Conservation (phyloP, 2,888 invertebrate genomes). For the Drosophila phalerata region DNA sequence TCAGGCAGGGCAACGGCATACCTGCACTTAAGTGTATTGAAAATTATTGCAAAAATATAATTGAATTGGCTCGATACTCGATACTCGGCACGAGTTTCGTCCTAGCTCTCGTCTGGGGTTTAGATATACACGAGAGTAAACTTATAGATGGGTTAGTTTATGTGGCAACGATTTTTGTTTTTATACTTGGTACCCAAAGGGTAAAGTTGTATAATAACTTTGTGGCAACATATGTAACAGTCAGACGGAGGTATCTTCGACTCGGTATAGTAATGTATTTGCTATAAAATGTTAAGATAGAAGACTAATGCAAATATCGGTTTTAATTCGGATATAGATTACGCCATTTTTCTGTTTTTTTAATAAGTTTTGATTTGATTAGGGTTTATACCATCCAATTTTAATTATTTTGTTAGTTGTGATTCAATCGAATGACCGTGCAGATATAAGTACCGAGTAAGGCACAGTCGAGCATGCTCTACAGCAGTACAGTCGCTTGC, state of each 20-base stretch:
- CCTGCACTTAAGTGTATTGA: conserved; percentile 83
- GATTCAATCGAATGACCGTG: neutral
- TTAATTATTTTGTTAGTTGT: neutral
- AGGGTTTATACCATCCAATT: too few species aligned
- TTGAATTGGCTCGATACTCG: conserved; percentile 75
- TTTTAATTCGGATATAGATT: too few species aligned
- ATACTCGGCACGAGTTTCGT: conserved; percentile 33
- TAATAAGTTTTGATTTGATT: too few species aligned
- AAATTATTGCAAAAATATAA: conserved; percentile 83
- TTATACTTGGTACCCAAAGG: neutral
- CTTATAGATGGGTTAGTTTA: conserved; percentile 48
- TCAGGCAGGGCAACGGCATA: conserved; percentile 23
- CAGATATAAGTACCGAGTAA: neutral
- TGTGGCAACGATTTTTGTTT: conserved; percentile 31
- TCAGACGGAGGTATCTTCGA: too few species aligned
- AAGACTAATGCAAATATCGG: too few species aligned
- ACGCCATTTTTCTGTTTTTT: too few species aligned
- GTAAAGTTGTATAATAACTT: neutral
- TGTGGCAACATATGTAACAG: neutral
- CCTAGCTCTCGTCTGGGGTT: conserved; percentile 15
- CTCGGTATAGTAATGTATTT: too few species aligned
- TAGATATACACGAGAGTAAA: conserved; percentile 39
- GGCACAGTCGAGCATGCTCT: neutral
- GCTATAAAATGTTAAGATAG: too few species aligned
- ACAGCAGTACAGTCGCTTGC: neutral